Percentiles rank a stretch among this genome's conserved stretches.
These are phyloP conservation scores for Phalera bucephala DNA, from an alignment of 2,888 invertebrate genomes.

Conservation along the genomic window DNA sequence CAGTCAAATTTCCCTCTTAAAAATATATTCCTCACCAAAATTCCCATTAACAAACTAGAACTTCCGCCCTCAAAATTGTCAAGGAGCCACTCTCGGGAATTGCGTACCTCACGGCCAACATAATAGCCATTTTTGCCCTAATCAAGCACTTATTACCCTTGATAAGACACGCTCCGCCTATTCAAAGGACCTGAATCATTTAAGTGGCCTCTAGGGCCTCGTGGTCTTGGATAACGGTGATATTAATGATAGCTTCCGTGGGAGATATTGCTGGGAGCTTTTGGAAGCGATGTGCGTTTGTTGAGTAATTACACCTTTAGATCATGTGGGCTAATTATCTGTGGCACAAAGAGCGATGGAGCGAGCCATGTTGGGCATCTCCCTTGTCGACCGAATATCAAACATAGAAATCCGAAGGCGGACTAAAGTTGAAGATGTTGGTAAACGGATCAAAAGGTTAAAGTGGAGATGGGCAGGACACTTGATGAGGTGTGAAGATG, in stretches of 20 bases:
- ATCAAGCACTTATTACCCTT: slow-evolving; percentile 46
- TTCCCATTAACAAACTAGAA: background rate
- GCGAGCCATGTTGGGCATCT: too few species aligned
- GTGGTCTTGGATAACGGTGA: slow-evolving; percentile 26
- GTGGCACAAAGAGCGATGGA: too few species aligned
- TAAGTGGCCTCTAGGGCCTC: slow-evolving; percentile 27
- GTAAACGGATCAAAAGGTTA: too few species aligned
- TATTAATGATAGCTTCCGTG: slow-evolving; percentile 9
- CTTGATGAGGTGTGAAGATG: too few species aligned
- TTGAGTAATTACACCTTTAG: too few species aligned
- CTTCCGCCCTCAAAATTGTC: slow-evolving; percentile 7
- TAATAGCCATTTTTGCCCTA: slow-evolving; percentile 45
- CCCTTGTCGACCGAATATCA: too few species aligned
- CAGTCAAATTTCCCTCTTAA: too few species aligned
- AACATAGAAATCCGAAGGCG: too few species aligned
- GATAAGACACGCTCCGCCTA: slow-evolving; percentile 61
- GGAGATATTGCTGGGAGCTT: background rate
- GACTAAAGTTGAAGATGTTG: too few species aligned
- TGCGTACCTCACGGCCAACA: slow-evolving; percentile 26
- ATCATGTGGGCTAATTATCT: too few species aligned
- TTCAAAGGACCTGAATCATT: slow-evolving; percentile 42
- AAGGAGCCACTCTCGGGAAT: slow-evolving; percentile 21
- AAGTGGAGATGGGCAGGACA: too few species aligned
- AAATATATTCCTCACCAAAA: too few species aligned
- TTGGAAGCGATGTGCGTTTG: background rate